Evolutionary conservation across 2,888 invertebrate genomes (phyloP).

Genomic region (Metacarcinus magister): DNA sequence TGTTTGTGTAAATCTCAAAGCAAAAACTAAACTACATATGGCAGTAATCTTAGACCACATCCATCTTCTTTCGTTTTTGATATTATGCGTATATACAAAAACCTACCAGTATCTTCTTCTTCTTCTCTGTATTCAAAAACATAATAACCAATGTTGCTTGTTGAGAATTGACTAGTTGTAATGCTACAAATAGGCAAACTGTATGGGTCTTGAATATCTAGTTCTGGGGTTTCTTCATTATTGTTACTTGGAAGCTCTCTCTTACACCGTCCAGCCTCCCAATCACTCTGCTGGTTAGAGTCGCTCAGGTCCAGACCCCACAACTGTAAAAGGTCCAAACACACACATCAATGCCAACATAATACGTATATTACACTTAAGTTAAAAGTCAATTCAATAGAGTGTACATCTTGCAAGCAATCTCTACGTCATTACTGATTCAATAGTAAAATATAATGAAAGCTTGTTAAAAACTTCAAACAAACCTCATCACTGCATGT

Average conservation of each 20-base stretch:
- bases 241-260: constrained; percentile 70
- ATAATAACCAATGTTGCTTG: constrained; percentile 81
- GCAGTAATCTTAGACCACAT: background rate
- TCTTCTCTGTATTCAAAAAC: constrained; percentile 81
- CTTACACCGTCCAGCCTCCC: constrained; percentile 69
- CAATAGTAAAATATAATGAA: background rate
- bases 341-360: background rate
- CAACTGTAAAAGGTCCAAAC: constrained; percentile 47
- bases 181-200: constrained; percentile 61
- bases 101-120: constrained; percentile 79
- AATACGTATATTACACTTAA: background rate
- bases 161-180: constrained; percentile 67
- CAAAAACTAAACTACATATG: background rate
- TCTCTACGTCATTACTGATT: background rate
- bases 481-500: constrained; percentile 82
- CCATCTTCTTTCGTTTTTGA: background rate
- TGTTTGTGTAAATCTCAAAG: background rate
- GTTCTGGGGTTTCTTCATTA: constrained; percentile 64
- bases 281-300: constrained; percentile 77
- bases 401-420: background rate
- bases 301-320: constrained; percentile 79
- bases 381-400: background rate
- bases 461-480: background rate
- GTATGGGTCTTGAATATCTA: constrained; percentile 62
- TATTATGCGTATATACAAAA: background rate